Percentiles rank a stretch among this genome's conserved stretches.
Conservation (phyloP, 1,140 invertebrate genomes). For the Babylonia areolata region DNA sequence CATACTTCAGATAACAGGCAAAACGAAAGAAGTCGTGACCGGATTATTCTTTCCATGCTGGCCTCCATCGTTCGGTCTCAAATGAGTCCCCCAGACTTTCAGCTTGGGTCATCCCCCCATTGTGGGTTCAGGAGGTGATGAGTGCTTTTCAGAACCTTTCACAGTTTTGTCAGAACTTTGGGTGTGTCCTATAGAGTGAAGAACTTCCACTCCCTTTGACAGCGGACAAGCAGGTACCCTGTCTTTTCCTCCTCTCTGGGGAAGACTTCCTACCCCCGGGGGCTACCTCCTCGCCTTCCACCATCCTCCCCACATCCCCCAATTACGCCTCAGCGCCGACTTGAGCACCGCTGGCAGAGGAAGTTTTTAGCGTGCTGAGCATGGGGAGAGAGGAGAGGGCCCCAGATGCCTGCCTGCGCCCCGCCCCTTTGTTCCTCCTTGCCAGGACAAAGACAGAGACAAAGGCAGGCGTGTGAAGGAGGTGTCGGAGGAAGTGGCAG, state of each 20-base stretch:
- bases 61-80: too few species aligned
- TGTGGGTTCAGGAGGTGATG: too few species aligned
- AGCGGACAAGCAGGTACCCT: not conserved
- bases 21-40: too few species aligned
- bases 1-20: too few species aligned
- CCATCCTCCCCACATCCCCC: not conserved
- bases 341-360: not conserved
- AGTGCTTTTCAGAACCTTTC: too few species aligned
- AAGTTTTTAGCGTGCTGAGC: conserved; percentile 13
- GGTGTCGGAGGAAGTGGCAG: not conserved
- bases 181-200: too few species aligned
- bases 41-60: too few species aligned
- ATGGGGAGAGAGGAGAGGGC: not conserved
- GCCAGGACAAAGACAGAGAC: conserved; percentile 6
- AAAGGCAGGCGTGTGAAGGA: not conserved
- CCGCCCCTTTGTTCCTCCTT: not conserved
- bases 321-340: not conserved
- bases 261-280: not conserved
- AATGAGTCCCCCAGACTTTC: too few species aligned
- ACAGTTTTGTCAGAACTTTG: too few species aligned
- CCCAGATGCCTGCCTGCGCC: conserved; percentile 12
- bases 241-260: not conserved
- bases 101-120: too few species aligned
- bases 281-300: not conserved
- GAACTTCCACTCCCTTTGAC: too few species aligned